phyloP scores from a whole-genome alignment of 2,888 invertebrate species.

The Oligia latruncula region DNA sequence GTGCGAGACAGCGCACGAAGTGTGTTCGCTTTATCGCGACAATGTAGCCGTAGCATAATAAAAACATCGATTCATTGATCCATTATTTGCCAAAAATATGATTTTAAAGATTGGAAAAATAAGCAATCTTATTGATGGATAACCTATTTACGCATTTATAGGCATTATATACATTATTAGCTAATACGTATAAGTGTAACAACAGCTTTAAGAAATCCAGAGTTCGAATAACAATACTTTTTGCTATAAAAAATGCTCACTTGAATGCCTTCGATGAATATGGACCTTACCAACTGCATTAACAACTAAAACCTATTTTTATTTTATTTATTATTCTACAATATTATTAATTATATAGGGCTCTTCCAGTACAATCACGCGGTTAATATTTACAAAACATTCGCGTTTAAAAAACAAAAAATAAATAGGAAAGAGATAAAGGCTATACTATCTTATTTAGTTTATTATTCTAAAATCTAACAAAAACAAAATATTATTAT shows the following conservation, averaged over 20 bases:
- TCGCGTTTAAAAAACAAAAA: not conserved
- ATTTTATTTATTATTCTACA: not conserved
- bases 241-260: not conserved
- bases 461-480: not conserved
- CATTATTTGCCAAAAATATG: no score
- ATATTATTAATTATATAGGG: not conserved
- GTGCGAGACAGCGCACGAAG: no score
- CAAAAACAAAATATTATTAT: not conserved
- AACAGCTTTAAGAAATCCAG: not conserved
- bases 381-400: not conserved
- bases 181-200: not conserved
- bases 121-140: not conserved
- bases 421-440: not conserved
- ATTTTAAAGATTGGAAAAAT: not conserved
- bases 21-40: no score
- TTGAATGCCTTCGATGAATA: not conserved
- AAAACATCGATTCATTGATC: not conserved
- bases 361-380: not conserved
- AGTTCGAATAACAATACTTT: not conserved
- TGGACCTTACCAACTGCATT: not conserved
- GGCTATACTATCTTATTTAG: not conserved
- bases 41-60: not conserved
- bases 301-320: not conserved
- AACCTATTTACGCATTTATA: not conserved
- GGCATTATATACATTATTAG: no score